phyloP scores from a whole-genome alignment of 2,113 vertebrate species.

The Ctenomys sociabilis region DNA sequence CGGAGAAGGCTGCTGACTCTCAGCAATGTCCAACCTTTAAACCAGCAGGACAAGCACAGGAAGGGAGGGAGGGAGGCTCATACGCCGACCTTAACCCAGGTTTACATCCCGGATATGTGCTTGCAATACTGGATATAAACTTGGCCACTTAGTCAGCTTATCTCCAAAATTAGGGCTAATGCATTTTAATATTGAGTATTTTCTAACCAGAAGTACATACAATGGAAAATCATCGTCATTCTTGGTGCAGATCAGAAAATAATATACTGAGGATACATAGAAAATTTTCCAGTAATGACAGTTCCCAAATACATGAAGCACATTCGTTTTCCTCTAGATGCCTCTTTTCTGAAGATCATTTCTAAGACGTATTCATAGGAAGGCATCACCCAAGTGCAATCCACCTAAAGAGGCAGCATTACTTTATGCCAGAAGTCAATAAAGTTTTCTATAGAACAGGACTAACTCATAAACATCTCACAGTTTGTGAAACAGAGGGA shows the following conservation, averaged over 20 bases:
- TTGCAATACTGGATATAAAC: not conserved
- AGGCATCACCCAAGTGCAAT: not conserved
- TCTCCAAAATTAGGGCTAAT: not conserved
- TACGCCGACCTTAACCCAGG: not conserved
- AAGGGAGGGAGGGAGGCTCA: not conserved
- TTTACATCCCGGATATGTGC: no score
- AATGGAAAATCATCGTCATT: not conserved
- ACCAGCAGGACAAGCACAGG: not conserved
- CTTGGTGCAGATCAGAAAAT: not conserved
- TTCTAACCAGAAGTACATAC: not conserved
- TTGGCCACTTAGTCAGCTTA: not conserved
- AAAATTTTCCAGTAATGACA: not conserved
- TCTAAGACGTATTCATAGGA: not conserved
- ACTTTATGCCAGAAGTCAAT: not conserved
- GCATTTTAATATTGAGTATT: not conserved
- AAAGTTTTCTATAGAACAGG: not conserved
- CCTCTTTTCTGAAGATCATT: not conserved
- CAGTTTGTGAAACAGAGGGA: not conserved
- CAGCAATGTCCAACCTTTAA: not conserved
- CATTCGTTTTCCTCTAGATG: not conserved
- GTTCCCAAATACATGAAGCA: not conserved
- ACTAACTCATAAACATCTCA: not conserved
- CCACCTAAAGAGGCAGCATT: not conserved
- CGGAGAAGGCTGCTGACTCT: not conserved
- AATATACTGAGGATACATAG: not conserved